A percentile compares a stretch with the other conserved stretches of the same genome.
Conservation (phyloP, 2,888 invertebrate species). For the Eupithecia tripunctaria region DNA sequence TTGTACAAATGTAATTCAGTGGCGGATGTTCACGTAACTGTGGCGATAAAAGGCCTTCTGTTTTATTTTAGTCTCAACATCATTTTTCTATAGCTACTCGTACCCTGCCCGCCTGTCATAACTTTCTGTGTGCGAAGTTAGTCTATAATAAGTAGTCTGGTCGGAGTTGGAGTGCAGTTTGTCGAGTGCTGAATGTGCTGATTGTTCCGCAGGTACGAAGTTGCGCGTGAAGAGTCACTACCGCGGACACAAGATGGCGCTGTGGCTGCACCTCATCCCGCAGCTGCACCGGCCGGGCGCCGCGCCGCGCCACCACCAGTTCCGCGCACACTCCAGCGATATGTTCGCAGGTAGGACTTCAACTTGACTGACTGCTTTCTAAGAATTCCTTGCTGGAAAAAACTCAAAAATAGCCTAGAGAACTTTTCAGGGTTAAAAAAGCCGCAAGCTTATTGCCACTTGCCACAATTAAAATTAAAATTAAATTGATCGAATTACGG, state of each 20-base stretch:
- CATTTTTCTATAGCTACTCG: no score
- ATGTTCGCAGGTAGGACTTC: conserved; percentile 88
- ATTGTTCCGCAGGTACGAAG: conserved; percentile 68
- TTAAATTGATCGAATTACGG: no score
- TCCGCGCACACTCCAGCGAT: conserved; percentile 87
- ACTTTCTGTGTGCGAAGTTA: background rate
- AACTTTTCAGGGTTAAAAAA: no score
- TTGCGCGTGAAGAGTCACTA: conserved; percentile 92
- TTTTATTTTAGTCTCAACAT: no score
- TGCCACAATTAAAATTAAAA: no score
- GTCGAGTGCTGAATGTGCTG: background rate
- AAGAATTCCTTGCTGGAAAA: no score
- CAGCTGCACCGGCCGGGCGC: conserved; percentile 91
- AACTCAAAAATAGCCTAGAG: no score
- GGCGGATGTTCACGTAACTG: background rate
- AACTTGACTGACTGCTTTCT: no score
- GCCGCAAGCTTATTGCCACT: no score
- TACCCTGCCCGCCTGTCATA: background rate
- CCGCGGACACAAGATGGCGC: conserved; percentile 94
- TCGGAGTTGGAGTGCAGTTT: background rate
- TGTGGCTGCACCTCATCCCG: conserved; percentile 94
- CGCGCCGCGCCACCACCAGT: conserved; percentile 89
- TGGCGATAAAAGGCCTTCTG: no score
- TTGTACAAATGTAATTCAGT: no score
- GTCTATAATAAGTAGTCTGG: background rate